Evolutionary conservation across 2,113 vertebrate genomes (phyloP).

Genomic region (Reinhardtius hippoglossoides): DNA sequence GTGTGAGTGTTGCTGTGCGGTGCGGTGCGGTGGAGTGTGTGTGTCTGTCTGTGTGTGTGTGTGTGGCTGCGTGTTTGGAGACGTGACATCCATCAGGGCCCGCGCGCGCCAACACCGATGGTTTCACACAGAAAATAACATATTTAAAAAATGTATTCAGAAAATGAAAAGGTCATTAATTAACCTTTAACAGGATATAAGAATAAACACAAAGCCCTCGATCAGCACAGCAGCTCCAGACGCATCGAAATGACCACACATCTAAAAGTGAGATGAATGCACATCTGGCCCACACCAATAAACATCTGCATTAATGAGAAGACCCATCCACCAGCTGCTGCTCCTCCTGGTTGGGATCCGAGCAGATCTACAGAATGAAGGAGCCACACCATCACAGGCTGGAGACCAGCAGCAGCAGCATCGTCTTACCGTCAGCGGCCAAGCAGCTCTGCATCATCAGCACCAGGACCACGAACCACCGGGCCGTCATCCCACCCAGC

Average conservation of each 20-base stretch:
- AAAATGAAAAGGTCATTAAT: background rate
- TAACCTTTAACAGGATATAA: too few relatives aligned
- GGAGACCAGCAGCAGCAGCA: slow-evolving; percentile 8
- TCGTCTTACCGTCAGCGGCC: slow-evolving; percentile 78
- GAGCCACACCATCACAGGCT: background rate
- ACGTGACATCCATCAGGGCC: slow-evolving; percentile 30
- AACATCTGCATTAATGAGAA: background rate
- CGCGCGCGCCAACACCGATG: background rate
- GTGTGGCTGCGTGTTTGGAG: slow-evolving; percentile 14
- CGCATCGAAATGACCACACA: background rate
- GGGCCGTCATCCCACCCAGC: slow-evolving; percentile 63
- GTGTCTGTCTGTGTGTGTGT: too few relatives aligned
- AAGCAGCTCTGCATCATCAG: slow-evolving; percentile 77
- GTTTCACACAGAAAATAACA: background rate
- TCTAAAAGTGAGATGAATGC: background rate
- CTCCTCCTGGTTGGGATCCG: too few relatives aligned
- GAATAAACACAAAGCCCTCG: too few relatives aligned
- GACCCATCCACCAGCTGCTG: too few relatives aligned
- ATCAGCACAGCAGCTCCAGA: too few relatives aligned
- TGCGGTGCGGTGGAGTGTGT: background rate
- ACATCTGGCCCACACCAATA: background rate
- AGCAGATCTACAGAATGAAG: too few relatives aligned
- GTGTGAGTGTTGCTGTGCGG: slow-evolving; percentile 1
- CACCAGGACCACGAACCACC: slow-evolving; percentile 74
- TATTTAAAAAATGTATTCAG: background rate